Evolutionary conservation across 2,888 invertebrate species (phyloP).

Genomic region (Erebia epiphron): DNA sequence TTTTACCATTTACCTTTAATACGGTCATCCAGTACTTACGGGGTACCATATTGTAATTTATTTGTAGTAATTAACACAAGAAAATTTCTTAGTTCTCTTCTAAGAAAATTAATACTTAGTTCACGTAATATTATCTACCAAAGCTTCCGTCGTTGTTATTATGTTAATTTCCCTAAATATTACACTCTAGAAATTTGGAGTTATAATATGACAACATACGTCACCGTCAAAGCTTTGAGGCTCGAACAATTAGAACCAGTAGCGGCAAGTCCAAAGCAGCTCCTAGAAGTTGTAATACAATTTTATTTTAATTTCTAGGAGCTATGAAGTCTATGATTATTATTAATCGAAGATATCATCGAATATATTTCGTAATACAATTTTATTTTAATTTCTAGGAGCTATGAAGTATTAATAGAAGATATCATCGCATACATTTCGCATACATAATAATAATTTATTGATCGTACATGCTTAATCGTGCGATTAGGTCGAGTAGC

Average conservation of each 20-base stretch:
- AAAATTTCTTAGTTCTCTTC: neutral
- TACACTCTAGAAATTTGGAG: slow-evolving; percentile 22
- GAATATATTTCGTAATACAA: neutral
- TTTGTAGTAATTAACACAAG: neutral
- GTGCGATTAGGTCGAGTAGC: no score
- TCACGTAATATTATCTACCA: slow-evolving; percentile 8
- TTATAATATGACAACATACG: slow-evolving; percentile 19
- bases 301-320: neutral
- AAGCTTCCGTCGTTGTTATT: slow-evolving; percentile 12
- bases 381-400: neutral
- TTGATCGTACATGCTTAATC: no score
- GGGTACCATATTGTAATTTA: neutral
- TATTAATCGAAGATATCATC: no score
- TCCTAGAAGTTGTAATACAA: neutral
- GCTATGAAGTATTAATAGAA: neutral
- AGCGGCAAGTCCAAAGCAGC: neutral
- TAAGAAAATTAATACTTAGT: neutral
- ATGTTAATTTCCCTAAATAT: slow-evolving; percentile 18
- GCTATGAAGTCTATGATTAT: neutral
- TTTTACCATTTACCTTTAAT: no score
- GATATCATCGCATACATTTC: no score
- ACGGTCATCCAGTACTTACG: neutral
- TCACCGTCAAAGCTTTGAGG: slow-evolving; percentile 20
- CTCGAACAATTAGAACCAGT: neutral
- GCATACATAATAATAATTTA: no score